Percentiles rank a stretch among this genome's conserved stretches.
These are phyloP conservation scores for Myotis pilosus DNA, from an alignment of 2,797 vertebrate species.

Conservation along the genomic window DNA sequence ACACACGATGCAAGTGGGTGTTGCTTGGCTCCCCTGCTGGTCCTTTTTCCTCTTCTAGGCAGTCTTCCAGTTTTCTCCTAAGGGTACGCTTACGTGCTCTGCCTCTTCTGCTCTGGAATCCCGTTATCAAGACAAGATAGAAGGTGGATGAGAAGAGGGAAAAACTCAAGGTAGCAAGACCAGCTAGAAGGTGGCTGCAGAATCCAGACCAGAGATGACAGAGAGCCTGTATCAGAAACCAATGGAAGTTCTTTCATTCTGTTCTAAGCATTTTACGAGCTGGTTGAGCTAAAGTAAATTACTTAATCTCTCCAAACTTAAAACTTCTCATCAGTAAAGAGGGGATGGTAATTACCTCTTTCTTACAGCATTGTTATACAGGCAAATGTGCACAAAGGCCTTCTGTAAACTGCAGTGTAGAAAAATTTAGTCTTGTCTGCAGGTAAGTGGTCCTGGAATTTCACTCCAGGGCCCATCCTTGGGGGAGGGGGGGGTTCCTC, in stretches of 20 bases:
- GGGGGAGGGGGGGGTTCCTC: not conserved
- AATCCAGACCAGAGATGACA: not conserved
- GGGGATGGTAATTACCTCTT: not conserved
- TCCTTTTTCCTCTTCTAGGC: not conserved
- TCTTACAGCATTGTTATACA: not conserved
- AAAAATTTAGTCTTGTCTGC: not conserved
- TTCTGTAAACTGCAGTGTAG: not conserved
- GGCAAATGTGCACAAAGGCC: not conserved
- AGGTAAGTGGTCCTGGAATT: not conserved
- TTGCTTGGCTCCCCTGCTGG: not conserved
- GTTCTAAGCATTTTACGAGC: not conserved
- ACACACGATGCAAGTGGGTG: too few species aligned
- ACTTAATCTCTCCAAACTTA: not conserved
- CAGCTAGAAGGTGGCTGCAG: not conserved
- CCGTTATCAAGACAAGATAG: not conserved
- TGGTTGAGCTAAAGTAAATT: not conserved
- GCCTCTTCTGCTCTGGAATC: constrained; percentile 6
- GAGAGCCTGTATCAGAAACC: not conserved
- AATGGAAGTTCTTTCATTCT: not conserved
- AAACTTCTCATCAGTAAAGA: not conserved
- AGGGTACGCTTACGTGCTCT: too few species aligned
- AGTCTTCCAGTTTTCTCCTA: not conserved
- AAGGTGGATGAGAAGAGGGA: not conserved
- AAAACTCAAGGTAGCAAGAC: not conserved
- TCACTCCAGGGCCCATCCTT: not conserved